Evolutionary conservation across 1,140 invertebrate genomes (phyloP).

Genomic region (Paramacrobiotus metropolitanus): DNA sequence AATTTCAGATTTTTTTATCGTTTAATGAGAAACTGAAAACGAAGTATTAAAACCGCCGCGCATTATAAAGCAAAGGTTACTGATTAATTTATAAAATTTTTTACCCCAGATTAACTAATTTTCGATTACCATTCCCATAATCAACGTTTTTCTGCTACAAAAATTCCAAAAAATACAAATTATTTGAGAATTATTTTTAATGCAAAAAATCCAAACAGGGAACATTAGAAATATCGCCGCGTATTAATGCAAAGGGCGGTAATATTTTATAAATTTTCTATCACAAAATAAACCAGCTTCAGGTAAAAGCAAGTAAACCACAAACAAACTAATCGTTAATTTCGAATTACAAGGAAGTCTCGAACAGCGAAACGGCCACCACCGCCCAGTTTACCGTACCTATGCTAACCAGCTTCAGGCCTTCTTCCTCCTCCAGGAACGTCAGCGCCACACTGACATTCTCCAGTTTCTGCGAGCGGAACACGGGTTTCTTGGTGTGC

Average conservation of each 20-base stretch:
- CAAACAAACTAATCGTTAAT: background rate
- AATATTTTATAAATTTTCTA: too few relatives aligned
- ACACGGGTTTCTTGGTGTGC: slow-evolving; percentile 61
- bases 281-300: background rate
- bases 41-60: too few relatives aligned
- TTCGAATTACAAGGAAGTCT: background rate
- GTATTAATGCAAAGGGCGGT: background rate
- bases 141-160: too few relatives aligned
- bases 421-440: slow-evolving; percentile 62
- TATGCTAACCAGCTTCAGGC: slow-evolving; percentile 75
- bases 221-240: background rate
- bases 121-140: too few relatives aligned
- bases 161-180: too few relatives aligned
- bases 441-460: slow-evolving; percentile 73
- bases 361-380: slow-evolving; percentile 12
- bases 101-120: too few relatives aligned
- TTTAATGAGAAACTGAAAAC: too few relatives aligned
- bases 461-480: slow-evolving; percentile 53
- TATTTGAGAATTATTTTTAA: too few relatives aligned
- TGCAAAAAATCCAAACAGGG: background rate
- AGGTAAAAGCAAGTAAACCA: background rate
- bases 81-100: too few relatives aligned
- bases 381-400: slow-evolving; percentile 36
- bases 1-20: too few relatives aligned
- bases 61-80: too few relatives aligned